A percentile compares a stretch with the other conserved stretches of the same genome.
phyloP scores from a whole-genome alignment of 2,888 invertebrate genomes.

The Drosophila paracracens region DNA sequence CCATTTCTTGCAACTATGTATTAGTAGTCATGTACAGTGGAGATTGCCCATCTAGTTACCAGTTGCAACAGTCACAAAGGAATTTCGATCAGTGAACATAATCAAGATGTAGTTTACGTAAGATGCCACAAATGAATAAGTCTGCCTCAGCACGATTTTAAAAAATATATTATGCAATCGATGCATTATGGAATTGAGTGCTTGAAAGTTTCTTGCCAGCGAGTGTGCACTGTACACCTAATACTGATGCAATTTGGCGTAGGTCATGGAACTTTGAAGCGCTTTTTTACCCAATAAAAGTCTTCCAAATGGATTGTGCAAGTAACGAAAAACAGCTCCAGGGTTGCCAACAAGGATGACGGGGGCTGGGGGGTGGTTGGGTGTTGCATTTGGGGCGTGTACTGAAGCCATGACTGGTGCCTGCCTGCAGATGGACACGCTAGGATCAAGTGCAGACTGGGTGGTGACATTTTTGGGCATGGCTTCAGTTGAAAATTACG shows the following conservation, averaged over 20 bases:
- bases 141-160: not conserved
- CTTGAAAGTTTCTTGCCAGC: not conserved
- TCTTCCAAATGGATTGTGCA: conserved; percentile 15
- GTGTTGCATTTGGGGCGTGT: conserved; percentile 20
- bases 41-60: not conserved
- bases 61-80: not conserved
- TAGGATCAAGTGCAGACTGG: conserved; percentile 20
- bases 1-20: conserved; percentile 21
- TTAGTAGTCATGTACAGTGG: conserved; percentile 32
- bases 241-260: conserved; percentile 63
- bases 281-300: conserved; percentile 17
- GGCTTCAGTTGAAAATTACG: conserved; percentile 35
- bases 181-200: not conserved
- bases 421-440: conserved; percentile 13
- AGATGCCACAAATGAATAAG: not conserved
- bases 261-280: conserved; percentile 64
- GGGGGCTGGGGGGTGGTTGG: not conserved
- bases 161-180: not conserved
- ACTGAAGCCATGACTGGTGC: conserved; percentile 15
- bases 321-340: conserved; percentile 21
- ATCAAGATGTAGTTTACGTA: not conserved
- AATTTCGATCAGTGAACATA: not conserved
- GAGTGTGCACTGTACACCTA: conserved; percentile 37
- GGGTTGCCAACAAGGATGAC: not conserved
- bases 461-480: conserved; percentile 15